Base-by-base conservation (phyloP, 2,113 vertebrate genomes). In the Syngnathus typhle region DNA sequence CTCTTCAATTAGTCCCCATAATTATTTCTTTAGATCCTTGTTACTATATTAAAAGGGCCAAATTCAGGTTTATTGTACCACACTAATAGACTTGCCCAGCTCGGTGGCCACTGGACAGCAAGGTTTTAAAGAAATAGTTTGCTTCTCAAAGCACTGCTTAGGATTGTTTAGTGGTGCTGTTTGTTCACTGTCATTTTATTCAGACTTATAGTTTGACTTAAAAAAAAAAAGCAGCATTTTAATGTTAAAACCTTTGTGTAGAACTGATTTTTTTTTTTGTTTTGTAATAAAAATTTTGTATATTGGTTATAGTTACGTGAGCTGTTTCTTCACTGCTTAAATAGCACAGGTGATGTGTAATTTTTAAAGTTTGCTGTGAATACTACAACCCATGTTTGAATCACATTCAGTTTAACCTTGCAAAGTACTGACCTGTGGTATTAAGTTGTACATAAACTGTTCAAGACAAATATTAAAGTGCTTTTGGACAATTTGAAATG, bases 271-370 rank as follows among this genome's bases (percentile, higher is more conserved):
- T n/a, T n/a, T n/a, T n/a, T n/a, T n/a, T 87, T 32, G 27, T 32
- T 94, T 94, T 95, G 91, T 95, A 95, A 96, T 96, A 96, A 96
- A 54, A 95, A 94, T 90, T 91, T 93, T 96, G 93, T 96, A 96
- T 95, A 96, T 92, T 90, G 78, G 76, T 76, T 69, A 63, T 62
- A 60, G 36, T 0, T 7, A 47, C 56, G 44, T 81, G 8, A 58
- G 16, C 27, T 58, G 13, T 58, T 60, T 38, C 18, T n/a, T 9
- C 37, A 6, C 36, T 52, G 3, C 49, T 21, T 19, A 46, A 46
- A 13, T 46, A 46, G 44, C 12, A 16, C 6, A 19, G 7, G 7
- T 51, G 47, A n/a, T 51, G 18, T 56, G 18, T 56, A 32, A 23
- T 27, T 32, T 32, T 32, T 23, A 12, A 27, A 36, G n/a, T 8